These are phyloP conservation scores for Priocnemis perturbator DNA, from an alignment of 2,888 invertebrate genomes.

Conservation along the genomic window DNA sequence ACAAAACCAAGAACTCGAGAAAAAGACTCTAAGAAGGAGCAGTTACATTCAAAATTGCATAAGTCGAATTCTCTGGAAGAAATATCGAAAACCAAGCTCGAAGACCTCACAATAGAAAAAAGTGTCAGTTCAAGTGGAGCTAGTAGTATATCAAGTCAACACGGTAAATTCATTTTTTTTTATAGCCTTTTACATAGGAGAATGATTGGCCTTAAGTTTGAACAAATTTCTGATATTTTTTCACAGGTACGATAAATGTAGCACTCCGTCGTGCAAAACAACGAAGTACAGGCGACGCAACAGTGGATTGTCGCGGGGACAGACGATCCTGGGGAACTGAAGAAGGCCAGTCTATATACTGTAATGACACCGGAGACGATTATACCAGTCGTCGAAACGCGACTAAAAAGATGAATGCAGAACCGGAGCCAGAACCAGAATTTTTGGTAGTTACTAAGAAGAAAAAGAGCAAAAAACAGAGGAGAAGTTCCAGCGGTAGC, in stretches of 20 bases:
- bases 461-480: slow-evolving; percentile 86
- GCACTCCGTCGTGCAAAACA: slow-evolving; percentile 69
- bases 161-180: slow-evolving; percentile 62
- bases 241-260: slow-evolving; percentile 62
- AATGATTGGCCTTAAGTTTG: not conserved
- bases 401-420: slow-evolving; percentile 65
- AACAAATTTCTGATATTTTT: slow-evolving; percentile 5
- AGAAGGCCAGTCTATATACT: slow-evolving; percentile 77
- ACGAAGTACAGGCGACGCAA: slow-evolving; percentile 68
- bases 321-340: slow-evolving; percentile 84
- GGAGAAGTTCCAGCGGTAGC: slow-evolving; percentile 73
- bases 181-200: too few relatives aligned
- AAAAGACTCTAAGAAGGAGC: slow-evolving; percentile 73
- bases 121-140: slow-evolving; percentile 68
- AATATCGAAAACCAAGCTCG: slow-evolving; percentile 85
- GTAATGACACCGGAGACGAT: slow-evolving; percentile 72
- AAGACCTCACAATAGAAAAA: slow-evolving; percentile 80
- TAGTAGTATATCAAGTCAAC: slow-evolving; percentile 70
- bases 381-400: slow-evolving; percentile 66
- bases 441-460: slow-evolving; percentile 89
- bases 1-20: slow-evolving; percentile 72
- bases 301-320: slow-evolving; percentile 71
- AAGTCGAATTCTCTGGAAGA: slow-evolving; percentile 89
- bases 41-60: slow-evolving; percentile 77
- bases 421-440: slow-evolving; percentile 78